Conservation (phyloP, 2,113 vertebrate genomes). For the zebrafish (Danio rerio) region GRCz12tu NC_133185.1:25065501-25066000, state of each 20-base stretch:
- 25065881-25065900: neutral
- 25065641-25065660: constrained; percentile 40
- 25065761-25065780: constrained; percentile 55
- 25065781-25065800: constrained; percentile 50
- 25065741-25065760: constrained; percentile 24
- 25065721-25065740: constrained; percentile 17
- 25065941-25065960: neutral
- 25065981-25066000: neutral
- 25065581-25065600: constrained; percentile 31
- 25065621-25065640: constrained; percentile 16
- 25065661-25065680: constrained; percentile 48
- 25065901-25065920: constrained; percentile 11
- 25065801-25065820: neutral
- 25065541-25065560: neutral
- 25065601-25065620: constrained; percentile 11
- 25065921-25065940: neutral
- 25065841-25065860: constrained; percentile 17
- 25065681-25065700: constrained; percentile 37
- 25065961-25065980: neutral
- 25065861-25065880: neutral
- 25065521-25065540: neutral
- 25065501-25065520: neutral
- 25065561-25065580: constrained; percentile 16
- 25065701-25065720: constrained; percentile 52
- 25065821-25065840: constrained; percentile 59